These are phyloP conservation scores for Manis crassicaudata DNA, from an alignment of 2,797 vertebrate genomes.

Conservation along the genomic window DNA sequence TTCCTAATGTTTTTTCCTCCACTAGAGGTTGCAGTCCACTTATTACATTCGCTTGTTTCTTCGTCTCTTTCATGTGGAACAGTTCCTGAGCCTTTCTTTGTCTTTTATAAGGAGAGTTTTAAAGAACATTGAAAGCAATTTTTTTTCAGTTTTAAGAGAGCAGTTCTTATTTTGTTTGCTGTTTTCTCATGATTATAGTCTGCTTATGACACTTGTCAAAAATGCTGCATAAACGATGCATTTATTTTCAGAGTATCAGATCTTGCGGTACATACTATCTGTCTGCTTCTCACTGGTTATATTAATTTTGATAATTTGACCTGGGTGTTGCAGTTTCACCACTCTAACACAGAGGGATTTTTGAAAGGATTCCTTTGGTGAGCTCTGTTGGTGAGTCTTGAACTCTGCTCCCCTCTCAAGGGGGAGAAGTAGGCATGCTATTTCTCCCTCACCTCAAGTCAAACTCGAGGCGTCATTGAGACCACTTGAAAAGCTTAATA, in stretches of 20 bases:
- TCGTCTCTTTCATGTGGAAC: background rate
- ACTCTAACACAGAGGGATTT: background rate
- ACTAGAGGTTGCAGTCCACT: constrained; percentile 69
- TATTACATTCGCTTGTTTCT: constrained; percentile 1
- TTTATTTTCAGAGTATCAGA: background rate
- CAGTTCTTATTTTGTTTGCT: constrained; percentile 43
- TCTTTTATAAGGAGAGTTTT: background rate
- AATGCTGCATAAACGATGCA: background rate
- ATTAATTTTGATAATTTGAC: constrained; percentile 5
- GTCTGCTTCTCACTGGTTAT: background rate
- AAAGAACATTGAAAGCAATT: background rate
- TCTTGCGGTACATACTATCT: background rate
- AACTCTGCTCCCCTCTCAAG: background rate
- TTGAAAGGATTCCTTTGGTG: constrained; percentile 1
- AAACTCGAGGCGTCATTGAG: background rate
- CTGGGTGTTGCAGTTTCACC: background rate
- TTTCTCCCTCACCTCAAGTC: background rate
- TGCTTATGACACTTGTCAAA: background rate
- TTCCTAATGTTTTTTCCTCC: constrained; percentile 57
- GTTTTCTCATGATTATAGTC: constrained; percentile 35
- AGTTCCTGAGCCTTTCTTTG: background rate
- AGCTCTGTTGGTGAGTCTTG: background rate
- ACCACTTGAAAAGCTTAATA: background rate
- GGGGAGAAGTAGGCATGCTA: background rate
- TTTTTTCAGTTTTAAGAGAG: background rate